These are phyloP conservation scores for Monoplex corrugatus DNA, from an alignment of 2,888 invertebrate genomes.

Conservation along the genomic window DNA sequence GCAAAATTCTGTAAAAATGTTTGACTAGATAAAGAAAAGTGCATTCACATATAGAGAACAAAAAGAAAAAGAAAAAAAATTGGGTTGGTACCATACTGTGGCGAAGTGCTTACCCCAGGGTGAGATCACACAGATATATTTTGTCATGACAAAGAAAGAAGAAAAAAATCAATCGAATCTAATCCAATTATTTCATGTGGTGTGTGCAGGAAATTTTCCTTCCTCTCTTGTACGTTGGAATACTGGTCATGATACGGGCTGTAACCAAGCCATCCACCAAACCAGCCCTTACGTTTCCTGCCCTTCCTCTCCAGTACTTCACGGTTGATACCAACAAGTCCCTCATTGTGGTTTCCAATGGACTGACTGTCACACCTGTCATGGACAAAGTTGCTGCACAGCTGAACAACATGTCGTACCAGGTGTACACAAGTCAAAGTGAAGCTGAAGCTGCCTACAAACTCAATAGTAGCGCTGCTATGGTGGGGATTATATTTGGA, in stretches of 20 bases:
- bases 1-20: too few species aligned
- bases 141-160: too few species aligned
- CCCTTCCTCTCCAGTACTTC: slow-evolving; percentile 25
- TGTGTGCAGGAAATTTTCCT: slow-evolving; percentile 88
- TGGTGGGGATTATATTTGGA: slow-evolving; percentile 85
- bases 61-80: too few species aligned
- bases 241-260: slow-evolving; percentile 86
- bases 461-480: slow-evolving; percentile 84
- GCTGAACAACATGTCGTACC: slow-evolving; percentile 82
- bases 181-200: not conserved
- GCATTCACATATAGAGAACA: too few species aligned
- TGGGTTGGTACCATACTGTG: too few species aligned
- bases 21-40: too few species aligned
- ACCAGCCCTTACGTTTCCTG: slow-evolving; percentile 60
- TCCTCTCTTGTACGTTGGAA: slow-evolving; percentile 89
- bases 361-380: slow-evolving; percentile 56
- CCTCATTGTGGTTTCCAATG: slow-evolving; percentile 73
- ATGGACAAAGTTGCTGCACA: slow-evolving; percentile 76
- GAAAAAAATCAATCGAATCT: too few species aligned
- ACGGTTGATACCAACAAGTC: slow-evolving; percentile 41
- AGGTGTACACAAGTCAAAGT: slow-evolving; percentile 86
- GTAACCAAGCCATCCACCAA: slow-evolving; percentile 59
- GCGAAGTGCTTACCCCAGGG: too few species aligned
- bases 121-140: too few species aligned
- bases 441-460: slow-evolving; percentile 88